These are phyloP conservation scores for Chinchilla lanigera DNA, from an alignment of 2,113 vertebrate species.

Conservation along the genomic window DNA sequence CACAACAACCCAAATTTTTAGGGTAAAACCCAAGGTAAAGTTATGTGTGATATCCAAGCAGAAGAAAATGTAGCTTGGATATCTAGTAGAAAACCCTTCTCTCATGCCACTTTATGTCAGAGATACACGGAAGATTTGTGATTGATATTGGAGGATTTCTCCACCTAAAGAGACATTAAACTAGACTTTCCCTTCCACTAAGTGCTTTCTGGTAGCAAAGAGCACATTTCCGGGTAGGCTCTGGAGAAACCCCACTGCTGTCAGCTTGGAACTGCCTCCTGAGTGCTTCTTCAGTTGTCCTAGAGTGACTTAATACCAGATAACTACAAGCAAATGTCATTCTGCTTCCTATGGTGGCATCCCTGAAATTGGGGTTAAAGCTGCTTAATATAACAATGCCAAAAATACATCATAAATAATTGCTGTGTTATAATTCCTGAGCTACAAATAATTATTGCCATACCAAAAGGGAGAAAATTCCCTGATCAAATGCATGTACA, in stretches of 20 bases:
- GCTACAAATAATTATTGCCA: not conserved
- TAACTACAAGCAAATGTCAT: not conserved
- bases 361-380: not conserved
- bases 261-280: not conserved
- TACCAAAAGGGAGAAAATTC: not conserved
- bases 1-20: not conserved
- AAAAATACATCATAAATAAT: constrained; percentile 12
- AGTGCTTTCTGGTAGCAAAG: constrained; percentile 3
- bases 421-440: not conserved
- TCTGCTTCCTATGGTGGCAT: not conserved
- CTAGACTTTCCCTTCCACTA: not conserved
- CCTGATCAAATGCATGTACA: not conserved
- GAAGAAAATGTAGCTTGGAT: not conserved
- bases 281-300: not conserved
- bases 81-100: not conserved
- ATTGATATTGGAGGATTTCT: not conserved
- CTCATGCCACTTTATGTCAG: not conserved
- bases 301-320: not conserved
- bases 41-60: not conserved
- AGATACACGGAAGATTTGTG: not conserved
- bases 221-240: not conserved
- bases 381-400: not conserved
- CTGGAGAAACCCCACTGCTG: not conserved
- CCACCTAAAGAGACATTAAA: not conserved
- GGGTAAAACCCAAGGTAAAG: not conserved